These are phyloP conservation scores for Anthopleura sola DNA, from an alignment of 64 coral and sea anemone species.

Conservation along the genomic window DNA sequence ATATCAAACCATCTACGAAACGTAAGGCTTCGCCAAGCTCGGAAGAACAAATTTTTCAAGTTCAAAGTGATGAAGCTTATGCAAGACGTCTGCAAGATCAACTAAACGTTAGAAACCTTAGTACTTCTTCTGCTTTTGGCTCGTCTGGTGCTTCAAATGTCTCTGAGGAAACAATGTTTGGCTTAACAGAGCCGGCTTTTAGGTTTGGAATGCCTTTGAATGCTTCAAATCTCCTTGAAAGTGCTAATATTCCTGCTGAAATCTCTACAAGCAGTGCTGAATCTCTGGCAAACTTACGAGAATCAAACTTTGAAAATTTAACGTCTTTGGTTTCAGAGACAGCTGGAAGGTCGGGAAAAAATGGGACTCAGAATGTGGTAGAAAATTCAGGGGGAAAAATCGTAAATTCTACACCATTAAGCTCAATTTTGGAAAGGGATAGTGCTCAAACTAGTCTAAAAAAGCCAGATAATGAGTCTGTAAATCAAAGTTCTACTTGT, in stretches of 20 bases:
- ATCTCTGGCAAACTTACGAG: not conserved
- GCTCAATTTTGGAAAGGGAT: not conserved
- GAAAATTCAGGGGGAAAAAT: not conserved
- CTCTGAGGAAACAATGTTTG: conserved; percentile 1
- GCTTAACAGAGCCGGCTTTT: conserved; percentile 6
- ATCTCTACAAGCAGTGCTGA: not conserved
- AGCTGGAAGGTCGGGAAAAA: not conserved
- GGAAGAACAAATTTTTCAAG: conserved; percentile 71
- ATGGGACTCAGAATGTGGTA: not conserved
- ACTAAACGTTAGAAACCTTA: conserved; percentile 15
- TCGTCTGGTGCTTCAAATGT: not conserved
- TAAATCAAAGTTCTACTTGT: not conserved
- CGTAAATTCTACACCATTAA: not conserved
- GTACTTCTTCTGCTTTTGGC: not conserved
- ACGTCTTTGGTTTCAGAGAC: not conserved
- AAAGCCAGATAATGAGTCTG: not conserved
- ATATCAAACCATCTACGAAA: conserved; percentile 47
- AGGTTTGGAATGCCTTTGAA: not conserved
- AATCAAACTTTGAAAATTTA: conserved; percentile 9
- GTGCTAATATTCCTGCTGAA: not conserved
- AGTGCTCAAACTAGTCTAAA: not conserved
- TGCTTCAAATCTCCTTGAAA: conserved; percentile 1
- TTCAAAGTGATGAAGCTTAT: conserved; percentile 85
- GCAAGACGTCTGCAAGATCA: conserved; percentile 66
- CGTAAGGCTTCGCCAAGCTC: conserved; percentile 6